phyloP scores from a whole-genome alignment of 2,113 vertebrate genomes.

The Hippocampus comes region DNA sequence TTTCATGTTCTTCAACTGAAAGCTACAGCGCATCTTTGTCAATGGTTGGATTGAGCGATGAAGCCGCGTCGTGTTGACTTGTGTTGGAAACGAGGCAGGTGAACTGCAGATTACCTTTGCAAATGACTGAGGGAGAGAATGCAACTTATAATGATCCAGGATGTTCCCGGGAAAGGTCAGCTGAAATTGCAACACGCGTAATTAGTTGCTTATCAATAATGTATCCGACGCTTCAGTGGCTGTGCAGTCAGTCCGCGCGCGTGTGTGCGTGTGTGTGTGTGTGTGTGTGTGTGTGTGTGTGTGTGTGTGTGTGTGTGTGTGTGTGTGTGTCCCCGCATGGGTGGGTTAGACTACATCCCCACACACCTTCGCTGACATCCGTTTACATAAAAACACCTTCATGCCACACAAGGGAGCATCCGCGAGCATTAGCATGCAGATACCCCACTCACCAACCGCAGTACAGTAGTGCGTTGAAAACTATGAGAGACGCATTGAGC shows the following conservation, averaged over 20 bases:
- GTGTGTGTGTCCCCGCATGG: not conserved
- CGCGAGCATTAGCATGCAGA: not conserved
- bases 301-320: not conserved
- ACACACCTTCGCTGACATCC: not conserved
- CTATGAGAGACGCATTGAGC: conserved; percentile 2
- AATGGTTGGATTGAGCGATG: not conserved
- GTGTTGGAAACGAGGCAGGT: not conserved
- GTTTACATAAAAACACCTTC: conserved; percentile 4
- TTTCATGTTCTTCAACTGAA: not conserved
- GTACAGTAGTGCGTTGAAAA: not conserved
- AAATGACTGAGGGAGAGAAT: conserved; percentile 5
- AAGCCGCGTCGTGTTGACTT: not conserved
- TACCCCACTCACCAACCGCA: not conserved
- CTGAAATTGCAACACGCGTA: conserved; percentile 17
- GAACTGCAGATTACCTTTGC: conserved; percentile 15
- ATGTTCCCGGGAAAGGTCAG: conserved; percentile 16
- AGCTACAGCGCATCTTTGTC: not conserved
- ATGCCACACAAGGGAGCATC: not conserved
- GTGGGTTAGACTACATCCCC: not conserved
- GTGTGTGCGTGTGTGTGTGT: not conserved
- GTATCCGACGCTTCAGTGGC: conserved; percentile 2
- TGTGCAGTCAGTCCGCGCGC: not conserved
- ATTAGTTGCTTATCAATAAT: conserved; percentile 23
- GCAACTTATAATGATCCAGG: conserved; percentile 13
- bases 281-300: not conserved